phyloP scores from a whole-genome alignment of 1,140 invertebrate genomes.

The Orchesella cincta region DNA sequence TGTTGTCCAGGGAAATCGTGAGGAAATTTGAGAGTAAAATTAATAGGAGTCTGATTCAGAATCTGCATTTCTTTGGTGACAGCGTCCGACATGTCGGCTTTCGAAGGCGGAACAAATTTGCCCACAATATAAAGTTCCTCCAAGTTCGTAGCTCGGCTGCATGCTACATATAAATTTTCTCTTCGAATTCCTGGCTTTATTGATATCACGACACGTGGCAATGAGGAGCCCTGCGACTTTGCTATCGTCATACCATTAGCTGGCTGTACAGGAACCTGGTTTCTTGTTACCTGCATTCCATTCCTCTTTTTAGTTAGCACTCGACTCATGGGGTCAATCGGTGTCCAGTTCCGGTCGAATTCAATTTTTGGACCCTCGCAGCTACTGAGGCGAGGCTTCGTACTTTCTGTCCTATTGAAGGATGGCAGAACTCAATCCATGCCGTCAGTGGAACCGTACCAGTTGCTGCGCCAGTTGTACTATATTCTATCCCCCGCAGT shows the following conservation, averaged over 20 bases:
- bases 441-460: background rate
- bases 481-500: conserved; percentile 49
- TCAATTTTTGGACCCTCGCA: background rate
- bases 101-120: conserved; percentile 34
- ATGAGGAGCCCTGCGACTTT: conserved; percentile 36
- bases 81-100: no score
- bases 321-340: background rate
- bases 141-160: background rate
- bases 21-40: background rate
- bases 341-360: background rate
- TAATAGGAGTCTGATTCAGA: background rate
- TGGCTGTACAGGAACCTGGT: conserved; percentile 33
- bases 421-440: background rate
- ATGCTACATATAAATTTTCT: background rate
- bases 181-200: background rate
- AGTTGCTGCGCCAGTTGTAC: background rate
- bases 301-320: background rate
- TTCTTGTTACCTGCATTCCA: conserved; percentile 16
- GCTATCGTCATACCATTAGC: conserved; percentile 36
- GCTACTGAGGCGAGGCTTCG: background rate
- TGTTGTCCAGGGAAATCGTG: background rate
- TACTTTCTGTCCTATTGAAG: background rate
- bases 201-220: background rate
- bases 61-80: background rate
- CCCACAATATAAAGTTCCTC: conserved; percentile 11